phyloP scores from a whole-genome alignment of 1,140 invertebrate genomes.

The Colletes latitarsis region DNA sequence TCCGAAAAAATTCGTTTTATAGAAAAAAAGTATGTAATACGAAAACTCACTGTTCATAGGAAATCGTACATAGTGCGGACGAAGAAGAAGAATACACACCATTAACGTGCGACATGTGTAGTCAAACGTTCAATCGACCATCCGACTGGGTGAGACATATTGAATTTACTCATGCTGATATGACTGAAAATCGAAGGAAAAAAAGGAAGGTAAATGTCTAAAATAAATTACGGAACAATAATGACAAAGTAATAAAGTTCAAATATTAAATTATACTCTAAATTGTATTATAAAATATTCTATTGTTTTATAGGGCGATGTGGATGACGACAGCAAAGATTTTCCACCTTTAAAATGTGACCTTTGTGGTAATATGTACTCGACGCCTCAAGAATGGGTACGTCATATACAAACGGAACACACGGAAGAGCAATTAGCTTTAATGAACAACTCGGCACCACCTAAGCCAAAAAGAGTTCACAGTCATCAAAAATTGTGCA shows the following conservation, averaged over 20 bases:
- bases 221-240: background rate
- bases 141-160: constrained; percentile 91
- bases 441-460: constrained; percentile 88
- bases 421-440: constrained; percentile 90
- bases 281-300: background rate
- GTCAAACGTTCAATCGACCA: constrained; percentile 90
- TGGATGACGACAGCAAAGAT: constrained; percentile 84
- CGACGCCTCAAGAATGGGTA: constrained; percentile 91
- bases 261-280: background rate
- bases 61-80: constrained; percentile 80
- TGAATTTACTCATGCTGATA: constrained; percentile 86
- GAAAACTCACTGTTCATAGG: constrained; percentile 58
- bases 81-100: constrained; percentile 85
- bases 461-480: constrained; percentile 83
- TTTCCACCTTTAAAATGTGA: constrained; percentile 89
- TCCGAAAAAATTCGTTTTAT: background rate
- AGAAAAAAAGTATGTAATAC: background rate
- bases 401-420: constrained; percentile 91
- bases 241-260: background rate
- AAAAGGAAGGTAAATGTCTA: constrained; percentile 78
- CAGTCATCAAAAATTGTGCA: constrained; percentile 85
- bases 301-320: constrained; percentile 81
- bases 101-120: constrained; percentile 90
- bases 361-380: constrained; percentile 90
- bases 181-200: constrained; percentile 83